Base-by-base conservation (phyloP, 2,113 vertebrate species). In the Myotis lucifugus region DNA sequence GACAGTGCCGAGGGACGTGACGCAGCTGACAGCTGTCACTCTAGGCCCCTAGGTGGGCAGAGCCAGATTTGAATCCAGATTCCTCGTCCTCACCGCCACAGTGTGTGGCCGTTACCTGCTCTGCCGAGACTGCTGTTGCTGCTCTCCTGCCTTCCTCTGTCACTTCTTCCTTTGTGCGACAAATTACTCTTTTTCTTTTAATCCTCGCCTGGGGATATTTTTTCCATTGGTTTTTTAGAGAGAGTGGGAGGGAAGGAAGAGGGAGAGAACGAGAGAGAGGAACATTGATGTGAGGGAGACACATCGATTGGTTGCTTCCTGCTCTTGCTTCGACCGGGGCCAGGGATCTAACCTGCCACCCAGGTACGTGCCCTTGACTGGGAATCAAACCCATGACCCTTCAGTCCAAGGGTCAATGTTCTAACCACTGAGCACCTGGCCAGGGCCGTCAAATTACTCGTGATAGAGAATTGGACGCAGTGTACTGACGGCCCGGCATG, bases 71-170 rank as follows among this genome's bases (percentile, higher is more conserved):
- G 37, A 40, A 29, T 6, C 54, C 48, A 15, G 25, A 17, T 15
- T 17, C 42, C 27, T n/a, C 5, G 2, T 27, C 50, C 13, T 59
- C 25, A 8, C 59, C 8, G 19, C 70, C 15, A 1, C 0, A 27
- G 59, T 27, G 0, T 1, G 0, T 1, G 11, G 17, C 10, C 2
- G 1, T 15, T 42, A 8, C 21, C 50, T 32, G 1, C 61, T 37
- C 70, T 52, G 23, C 34, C 2, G 1, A 2, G 9, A 23, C 40
- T 7, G 69, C 52, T 52, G 21, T 6, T 1, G 0, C n/a, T 4
- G 21, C 59, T 14, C 61, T 66, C 19, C 42, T 19, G 17, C 14
- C n/a, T 2, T 17, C 42, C 37, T 19, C 32, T 27, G 0, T 15
- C 11, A 0, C 25, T 9, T 3, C 50, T 32, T 40, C 52, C 50